Evolutionary conservation across 2,113 vertebrate genomes (phyloP), one percentile per base, ranked within the genome.

Genomic region (Prunella himalayana): DNA sequence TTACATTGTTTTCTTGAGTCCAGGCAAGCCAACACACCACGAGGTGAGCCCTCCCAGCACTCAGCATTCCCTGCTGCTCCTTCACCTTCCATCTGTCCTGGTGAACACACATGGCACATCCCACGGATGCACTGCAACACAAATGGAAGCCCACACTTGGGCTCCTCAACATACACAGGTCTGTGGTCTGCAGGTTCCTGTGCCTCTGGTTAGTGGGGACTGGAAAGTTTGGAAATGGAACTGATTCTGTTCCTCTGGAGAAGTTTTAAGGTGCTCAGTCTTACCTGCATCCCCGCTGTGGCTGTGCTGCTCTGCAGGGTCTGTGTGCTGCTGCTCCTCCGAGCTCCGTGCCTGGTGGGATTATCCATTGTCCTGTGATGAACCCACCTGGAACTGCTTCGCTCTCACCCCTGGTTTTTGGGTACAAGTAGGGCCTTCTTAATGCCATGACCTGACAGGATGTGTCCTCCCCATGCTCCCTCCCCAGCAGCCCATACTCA

Each of bases 81-180:
- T 60, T 41, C 42, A 24, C 39, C 25, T 59, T 45, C 66, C 20
- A 3, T 33, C 35, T 44, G 57, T 54, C 39, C 79, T 11, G 17
- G 16, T 16, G 37, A 79, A 49, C 2, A 1, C 17, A 41, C 2
- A 10, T 0, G 0, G 49, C 4, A 4, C 3, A 16, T 66, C 33
- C 50, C 47, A 63, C 0, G 0, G 41, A 35, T 16, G 27, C 10
- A 20, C 42, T 50, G 31, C 27, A 44, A 10, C 10, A 53, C 42
- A 50, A 39, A n/a, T 1, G 25, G 47, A 25, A 60, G 30, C 45
- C 11, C n/a, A 31, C 14, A 22, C 39, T 19, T 69, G 47, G 27
- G 13, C 51, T 92, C 33, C 33, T n/a, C 44, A 23, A 2, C 0
- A 1, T 18, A 31, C 1, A 3, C 2, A 1, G 23, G 17, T 57